Evolutionary conservation across 2,113 vertebrate species (phyloP).

Genomic region (Megaceryle torquata): DNA sequence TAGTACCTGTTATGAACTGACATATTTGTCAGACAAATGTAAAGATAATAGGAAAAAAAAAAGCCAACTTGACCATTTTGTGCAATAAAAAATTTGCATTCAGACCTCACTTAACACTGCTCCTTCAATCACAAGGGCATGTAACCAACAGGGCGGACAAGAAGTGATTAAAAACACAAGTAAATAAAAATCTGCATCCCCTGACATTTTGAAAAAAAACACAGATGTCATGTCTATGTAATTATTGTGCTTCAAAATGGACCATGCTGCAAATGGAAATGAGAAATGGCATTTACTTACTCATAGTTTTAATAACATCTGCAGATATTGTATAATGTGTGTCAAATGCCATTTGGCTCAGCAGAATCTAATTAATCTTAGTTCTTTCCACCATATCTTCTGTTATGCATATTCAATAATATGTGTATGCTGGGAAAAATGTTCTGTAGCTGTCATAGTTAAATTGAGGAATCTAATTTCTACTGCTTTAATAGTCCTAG

Average conservation of each 20-base stretch:
- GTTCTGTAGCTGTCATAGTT: background rate
- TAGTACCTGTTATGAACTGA: background rate
- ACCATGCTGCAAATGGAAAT: conserved; percentile 36
- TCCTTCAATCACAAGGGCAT: conserved; percentile 11
- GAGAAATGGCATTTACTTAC: conserved; percentile 61
- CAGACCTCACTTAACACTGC: background rate
- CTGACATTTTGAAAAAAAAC: conserved; percentile 57
- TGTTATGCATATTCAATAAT: background rate
- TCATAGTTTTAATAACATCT: conserved; percentile 32
- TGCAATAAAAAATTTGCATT: background rate
- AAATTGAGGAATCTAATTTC: background rate
- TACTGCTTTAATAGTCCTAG: background rate
- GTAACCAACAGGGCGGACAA: background rate
- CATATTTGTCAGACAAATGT: background rate
- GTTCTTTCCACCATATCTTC: background rate
- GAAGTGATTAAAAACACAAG: background rate
- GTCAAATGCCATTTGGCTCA: conserved; percentile 47
- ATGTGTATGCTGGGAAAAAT: background rate
- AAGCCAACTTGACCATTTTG: background rate
- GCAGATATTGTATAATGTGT: conserved; percentile 27
- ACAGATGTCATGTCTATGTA: conserved; percentile 10
- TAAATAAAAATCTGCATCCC: conserved; percentile 48
- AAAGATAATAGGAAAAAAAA: conserved; percentile 4
- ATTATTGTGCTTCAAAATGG: conserved; percentile 2
- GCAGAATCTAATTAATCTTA: conserved; percentile 39